phyloP scores from a whole-genome alignment of 2,797 vertebrate genomes.

The Gobio occitaniae region DNA sequence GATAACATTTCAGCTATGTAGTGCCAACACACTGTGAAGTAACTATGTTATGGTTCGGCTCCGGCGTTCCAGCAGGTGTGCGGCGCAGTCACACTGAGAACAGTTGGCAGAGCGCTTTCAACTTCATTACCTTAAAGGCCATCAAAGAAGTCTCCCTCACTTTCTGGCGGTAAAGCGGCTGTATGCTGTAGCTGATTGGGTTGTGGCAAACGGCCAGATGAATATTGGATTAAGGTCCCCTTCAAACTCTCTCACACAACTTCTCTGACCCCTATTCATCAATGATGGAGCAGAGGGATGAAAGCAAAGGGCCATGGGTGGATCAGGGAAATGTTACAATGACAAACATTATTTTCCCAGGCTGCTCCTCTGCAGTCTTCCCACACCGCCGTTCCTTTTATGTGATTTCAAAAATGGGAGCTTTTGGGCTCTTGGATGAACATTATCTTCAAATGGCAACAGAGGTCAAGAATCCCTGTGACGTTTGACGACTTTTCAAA shows the following conservation, averaged over 20 bases:
- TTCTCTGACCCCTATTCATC: background rate
- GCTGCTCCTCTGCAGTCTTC: conserved; percentile 11
- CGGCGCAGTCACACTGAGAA: conserved; percentile 24
- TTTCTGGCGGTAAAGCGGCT: conserved; percentile 27
- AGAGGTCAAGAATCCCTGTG: conserved; percentile 1
- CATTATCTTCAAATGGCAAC: conserved; percentile 29
- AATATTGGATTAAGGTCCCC: conserved; percentile 48
- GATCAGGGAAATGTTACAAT: conserved; percentile 40
- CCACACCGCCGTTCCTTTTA: conserved; percentile 34
- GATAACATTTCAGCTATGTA: conserved; percentile 34
- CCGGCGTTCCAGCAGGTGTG: conserved; percentile 46
- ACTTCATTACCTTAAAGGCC: conserved; percentile 60
- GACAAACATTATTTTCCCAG: conserved; percentile 46
- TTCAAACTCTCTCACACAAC: conserved; percentile 9
- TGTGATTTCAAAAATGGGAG: conserved; percentile 11
- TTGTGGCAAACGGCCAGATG: background rate
- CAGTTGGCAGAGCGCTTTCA: conserved; percentile 40
- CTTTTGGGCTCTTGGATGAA: conserved; percentile 7
- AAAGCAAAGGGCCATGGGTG: conserved; percentile 25
- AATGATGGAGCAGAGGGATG: background rate
- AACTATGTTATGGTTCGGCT: conserved; percentile 16
- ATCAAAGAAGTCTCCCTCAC: conserved; percentile 57
- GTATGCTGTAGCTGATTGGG: background rate
- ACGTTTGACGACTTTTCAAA: conserved; percentile 34
- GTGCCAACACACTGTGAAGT: background rate